Percentiles rank a stretch among this genome's conserved stretches.
phyloP scores from a whole-genome alignment of 2,797 vertebrate species.

The Rhincodon typus region DNA sequence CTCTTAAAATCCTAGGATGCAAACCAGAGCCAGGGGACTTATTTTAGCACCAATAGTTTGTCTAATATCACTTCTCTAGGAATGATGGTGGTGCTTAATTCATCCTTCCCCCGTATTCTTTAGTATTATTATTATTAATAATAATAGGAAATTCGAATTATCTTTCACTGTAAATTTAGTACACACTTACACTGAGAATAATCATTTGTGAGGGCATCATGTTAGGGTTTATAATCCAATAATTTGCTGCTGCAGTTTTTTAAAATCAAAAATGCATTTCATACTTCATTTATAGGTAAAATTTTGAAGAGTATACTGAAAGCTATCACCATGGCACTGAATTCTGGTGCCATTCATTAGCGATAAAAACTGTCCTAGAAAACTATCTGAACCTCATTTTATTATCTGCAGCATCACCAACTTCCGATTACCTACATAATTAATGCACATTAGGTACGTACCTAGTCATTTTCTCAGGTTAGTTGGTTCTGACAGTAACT shows the following conservation, averaged over 20 bases:
- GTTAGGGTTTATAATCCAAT: background rate
- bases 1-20: too few relatives aligned
- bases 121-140: too few relatives aligned
- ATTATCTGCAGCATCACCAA: background rate
- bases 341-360: background rate
- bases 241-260: background rate
- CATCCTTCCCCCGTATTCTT: too few relatives aligned
- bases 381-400: background rate
- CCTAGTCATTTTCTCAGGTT: conserved; percentile 7
- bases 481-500: background rate
- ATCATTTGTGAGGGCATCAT: background rate
- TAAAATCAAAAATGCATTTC: background rate
- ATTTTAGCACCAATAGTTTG: too few relatives aligned
- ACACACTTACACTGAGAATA: background rate
- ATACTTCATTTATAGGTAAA: background rate
- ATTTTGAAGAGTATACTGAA: background rate
- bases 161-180: background rate
- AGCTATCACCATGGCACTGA: too few relatives aligned
- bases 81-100: too few relatives aligned
- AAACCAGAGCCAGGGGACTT: too few relatives aligned
- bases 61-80: too few relatives aligned
- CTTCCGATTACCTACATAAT: background rate
- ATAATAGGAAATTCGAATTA: too few relatives aligned
- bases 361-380: background rate
- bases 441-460: background rate